These are phyloP conservation scores for Oligia latruncula DNA, from an alignment of 2,888 invertebrate species.

Conservation along the genomic window DNA sequence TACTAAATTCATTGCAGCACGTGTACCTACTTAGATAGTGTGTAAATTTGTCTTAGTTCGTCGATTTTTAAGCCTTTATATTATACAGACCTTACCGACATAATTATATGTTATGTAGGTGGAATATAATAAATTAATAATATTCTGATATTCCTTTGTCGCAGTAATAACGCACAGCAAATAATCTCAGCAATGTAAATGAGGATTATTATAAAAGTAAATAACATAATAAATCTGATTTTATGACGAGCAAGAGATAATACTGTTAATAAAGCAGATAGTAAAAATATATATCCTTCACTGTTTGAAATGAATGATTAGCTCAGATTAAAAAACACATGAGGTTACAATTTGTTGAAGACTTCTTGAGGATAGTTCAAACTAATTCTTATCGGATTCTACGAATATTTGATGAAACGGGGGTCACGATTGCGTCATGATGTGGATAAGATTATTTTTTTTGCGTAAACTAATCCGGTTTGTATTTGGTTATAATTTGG, in stretches of 20 bases:
- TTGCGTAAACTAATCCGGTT: conserved; percentile 19
- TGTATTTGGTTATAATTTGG: neutral
- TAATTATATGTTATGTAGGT: neutral
- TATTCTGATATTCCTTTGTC: conserved; percentile 1
- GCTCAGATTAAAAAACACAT: conserved; percentile 56
- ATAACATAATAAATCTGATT: conserved; percentile 62
- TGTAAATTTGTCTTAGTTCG: neutral
- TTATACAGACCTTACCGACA: neutral
- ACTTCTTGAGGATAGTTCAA: conserved; percentile 14
- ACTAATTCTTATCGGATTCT: conserved; percentile 40
- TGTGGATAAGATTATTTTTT: conserved; percentile 31
- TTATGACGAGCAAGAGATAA: conserved; percentile 59
- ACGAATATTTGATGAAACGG: conserved; percentile 29
- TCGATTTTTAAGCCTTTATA: neutral
- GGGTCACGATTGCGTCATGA: conserved; percentile 48
- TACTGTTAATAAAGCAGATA: conserved; percentile 55
- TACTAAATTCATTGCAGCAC: too few relatives aligned
- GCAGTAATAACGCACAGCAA: conserved; percentile 11
- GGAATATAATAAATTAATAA: neutral
- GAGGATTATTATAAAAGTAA: conserved; percentile 56
- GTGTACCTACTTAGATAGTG: neutral
- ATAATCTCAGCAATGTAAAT: conserved; percentile 50
- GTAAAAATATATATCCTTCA: conserved; percentile 56
- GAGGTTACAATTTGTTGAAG: conserved; percentile 35
- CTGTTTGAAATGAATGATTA: conserved; percentile 65